Conservation (phyloP, 2,797 vertebrate species). For the Sebastes variabilis region DNA sequence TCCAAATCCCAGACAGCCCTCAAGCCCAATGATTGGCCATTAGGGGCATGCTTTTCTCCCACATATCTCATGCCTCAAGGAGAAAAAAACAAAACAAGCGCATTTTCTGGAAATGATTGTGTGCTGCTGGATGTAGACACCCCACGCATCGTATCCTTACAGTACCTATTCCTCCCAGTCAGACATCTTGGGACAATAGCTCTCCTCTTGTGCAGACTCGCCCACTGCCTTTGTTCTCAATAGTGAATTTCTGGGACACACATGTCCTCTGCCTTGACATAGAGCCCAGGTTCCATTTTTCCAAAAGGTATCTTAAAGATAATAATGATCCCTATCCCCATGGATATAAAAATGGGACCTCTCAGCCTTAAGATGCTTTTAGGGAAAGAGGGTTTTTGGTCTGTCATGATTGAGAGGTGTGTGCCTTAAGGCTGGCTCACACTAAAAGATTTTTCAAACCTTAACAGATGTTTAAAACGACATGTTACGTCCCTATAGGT, state of each 20-base stretch:
- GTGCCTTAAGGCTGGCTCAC: too few relatives aligned
- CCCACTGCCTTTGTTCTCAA: conserved; percentile 4
- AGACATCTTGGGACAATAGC: conserved; percentile 18
- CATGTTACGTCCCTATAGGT: too few relatives aligned
- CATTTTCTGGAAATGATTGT: conserved; percentile 13
- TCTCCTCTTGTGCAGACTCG: conserved; percentile 16
- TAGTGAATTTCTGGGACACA: not conserved
- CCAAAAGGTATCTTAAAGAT: not conserved
- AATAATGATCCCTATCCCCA: not conserved
- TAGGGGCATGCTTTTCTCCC: conserved; percentile 11
- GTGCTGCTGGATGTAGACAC: conserved; percentile 12
- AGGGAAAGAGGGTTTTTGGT: not conserved
- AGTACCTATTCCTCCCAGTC: conserved; percentile 27
- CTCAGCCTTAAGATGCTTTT: not conserved
- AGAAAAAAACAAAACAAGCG: not conserved
- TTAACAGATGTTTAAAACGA: too few relatives aligned
- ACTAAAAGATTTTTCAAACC: too few relatives aligned
- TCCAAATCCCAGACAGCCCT: conserved; percentile 5
- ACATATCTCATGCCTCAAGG: not conserved
- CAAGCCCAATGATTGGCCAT: conserved; percentile 21
- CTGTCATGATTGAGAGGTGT: not conserved
- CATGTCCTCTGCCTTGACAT: not conserved
- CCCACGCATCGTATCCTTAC: conserved; percentile 22
- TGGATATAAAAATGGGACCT: not conserved
- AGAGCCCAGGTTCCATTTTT: not conserved